A percentile compares a stretch with the other conserved stretches of the same genome.
phyloP scores from a whole-genome alignment of 2,797 vertebrate species.

The Falco concolor region DNA sequence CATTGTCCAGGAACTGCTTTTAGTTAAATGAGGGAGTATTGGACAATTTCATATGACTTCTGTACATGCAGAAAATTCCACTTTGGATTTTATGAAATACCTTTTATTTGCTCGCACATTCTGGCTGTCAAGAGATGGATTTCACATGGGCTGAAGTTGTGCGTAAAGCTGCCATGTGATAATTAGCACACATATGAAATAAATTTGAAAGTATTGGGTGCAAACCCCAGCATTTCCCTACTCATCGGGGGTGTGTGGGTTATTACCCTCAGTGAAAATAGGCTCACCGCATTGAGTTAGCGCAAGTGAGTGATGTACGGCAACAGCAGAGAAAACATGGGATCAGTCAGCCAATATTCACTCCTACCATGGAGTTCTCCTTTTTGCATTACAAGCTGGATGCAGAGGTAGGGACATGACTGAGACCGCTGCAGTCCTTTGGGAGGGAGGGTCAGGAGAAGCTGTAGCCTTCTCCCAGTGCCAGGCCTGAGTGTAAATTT shows the following conservation, averaged over 20 bases:
- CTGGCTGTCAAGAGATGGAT: neutral
- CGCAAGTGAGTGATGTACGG: neutral
- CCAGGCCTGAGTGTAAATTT: neutral
- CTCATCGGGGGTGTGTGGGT: neutral
- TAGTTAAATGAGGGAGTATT: neutral
- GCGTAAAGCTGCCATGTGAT: neutral
- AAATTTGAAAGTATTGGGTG: neutral
- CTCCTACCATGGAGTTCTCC: neutral
- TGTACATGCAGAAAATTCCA: neutral
- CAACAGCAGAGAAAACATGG: neutral
- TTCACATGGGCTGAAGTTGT: neutral
- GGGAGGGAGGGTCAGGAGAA: neutral
- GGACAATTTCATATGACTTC: neutral
- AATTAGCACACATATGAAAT: neutral
- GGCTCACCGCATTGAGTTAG: conserved; percentile 1
- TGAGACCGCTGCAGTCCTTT: neutral
- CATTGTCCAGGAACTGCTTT: neutral
- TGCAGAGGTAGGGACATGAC: neutral
- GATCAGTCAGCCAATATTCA: neutral
- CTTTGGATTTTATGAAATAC: neutral
- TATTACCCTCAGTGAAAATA: neutral
- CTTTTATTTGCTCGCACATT: neutral
- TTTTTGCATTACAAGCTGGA: fast-evolving
- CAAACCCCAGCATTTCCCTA: conserved; percentile 6
- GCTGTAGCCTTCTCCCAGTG: neutral